These are phyloP conservation scores for Brachionus asplanchnoidis DNA, from an alignment of 1,140 invertebrate species.

Conservation along the genomic window DNA sequence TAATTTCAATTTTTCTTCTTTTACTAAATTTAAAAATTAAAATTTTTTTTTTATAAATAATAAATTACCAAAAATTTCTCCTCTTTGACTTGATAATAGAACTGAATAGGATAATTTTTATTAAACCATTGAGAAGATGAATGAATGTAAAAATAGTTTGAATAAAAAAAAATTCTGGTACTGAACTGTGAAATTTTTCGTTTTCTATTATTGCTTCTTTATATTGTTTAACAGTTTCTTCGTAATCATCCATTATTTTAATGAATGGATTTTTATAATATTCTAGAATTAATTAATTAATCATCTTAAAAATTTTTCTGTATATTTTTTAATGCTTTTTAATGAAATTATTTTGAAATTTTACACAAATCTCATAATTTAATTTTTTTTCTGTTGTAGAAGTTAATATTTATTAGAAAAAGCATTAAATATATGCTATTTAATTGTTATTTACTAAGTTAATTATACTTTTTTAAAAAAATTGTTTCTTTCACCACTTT, in stretches of 20 bases:
- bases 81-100: not conserved
- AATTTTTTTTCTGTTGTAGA: no score
- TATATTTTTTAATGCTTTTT: no score
- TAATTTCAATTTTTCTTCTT: not conserved
- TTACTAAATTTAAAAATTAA: not conserved
- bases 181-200: not conserved
- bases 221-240: not conserved
- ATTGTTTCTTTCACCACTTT: no score
- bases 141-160: not conserved
- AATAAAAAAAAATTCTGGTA: not conserved
- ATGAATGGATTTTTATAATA: no score
- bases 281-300: no score
- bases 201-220: not conserved
- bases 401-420: no score
- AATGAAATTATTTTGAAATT: no score
- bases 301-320: no score
- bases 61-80: not conserved
- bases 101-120: not conserved
- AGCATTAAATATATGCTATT: no score
- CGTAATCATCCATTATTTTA: not conserved
- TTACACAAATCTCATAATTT: no score
- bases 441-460: no score
- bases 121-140: not conserved
- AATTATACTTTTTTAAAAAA: no score
- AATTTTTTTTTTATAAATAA: not conserved